Conservation (phyloP, 2,113 vertebrate species). For the Podarcis raffonei region DNA sequence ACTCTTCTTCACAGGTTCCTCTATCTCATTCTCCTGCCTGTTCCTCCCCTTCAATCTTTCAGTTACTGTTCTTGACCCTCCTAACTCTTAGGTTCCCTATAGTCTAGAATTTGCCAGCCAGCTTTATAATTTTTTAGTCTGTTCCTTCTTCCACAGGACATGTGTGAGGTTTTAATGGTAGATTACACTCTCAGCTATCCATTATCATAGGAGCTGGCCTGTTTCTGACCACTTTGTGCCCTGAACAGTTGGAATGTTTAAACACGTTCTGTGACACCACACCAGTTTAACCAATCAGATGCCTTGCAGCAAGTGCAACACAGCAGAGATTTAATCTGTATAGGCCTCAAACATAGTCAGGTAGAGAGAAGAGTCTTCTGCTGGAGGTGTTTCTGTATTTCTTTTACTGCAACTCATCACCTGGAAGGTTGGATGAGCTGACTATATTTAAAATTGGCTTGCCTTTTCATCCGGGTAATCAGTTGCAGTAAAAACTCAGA, state of each 20-base stretch:
- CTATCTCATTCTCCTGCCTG: not conserved
- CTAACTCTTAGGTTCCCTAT: not conserved
- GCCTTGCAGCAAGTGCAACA: not conserved
- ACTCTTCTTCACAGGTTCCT: not conserved
- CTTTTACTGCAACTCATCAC: not conserved
- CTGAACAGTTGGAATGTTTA: not conserved
- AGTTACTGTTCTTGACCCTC: not conserved
- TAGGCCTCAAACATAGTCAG: not conserved
- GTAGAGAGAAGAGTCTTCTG: not conserved
- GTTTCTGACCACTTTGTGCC: not conserved
- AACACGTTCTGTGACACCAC: not conserved
- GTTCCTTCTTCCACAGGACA: too few relatives aligned
- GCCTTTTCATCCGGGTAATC: conserved; percentile 3
- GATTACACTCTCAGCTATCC: not conserved
- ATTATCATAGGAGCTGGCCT: not conserved
- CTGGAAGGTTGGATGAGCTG: not conserved
- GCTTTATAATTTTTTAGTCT: not conserved
- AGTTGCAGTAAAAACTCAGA: not conserved
- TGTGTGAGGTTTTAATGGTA: not conserved
- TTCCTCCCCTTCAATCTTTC: not conserved
- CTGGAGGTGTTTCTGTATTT: not conserved
- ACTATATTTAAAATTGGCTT: not conserved
- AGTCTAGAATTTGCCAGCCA: not conserved
- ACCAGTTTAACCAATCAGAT: not conserved
- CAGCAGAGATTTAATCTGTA: not conserved